These are phyloP conservation scores for Seladonia tumulorum DNA, from an alignment of 2,888 invertebrate genomes.

Conservation along the genomic window DNA sequence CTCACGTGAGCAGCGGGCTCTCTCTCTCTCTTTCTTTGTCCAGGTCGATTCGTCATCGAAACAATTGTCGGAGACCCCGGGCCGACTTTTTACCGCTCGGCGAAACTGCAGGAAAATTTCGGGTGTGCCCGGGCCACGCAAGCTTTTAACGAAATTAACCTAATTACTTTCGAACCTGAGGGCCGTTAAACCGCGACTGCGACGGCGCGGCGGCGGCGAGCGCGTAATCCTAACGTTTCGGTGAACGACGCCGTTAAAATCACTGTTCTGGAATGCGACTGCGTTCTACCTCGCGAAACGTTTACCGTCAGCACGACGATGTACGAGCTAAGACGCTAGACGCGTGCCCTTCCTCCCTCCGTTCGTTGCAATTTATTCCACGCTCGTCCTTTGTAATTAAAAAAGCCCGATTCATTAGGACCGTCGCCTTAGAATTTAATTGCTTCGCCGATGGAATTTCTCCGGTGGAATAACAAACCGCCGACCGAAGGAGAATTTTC, in stretches of 20 bases:
- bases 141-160: slow-evolving; percentile 69
- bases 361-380: slow-evolving; percentile 66
- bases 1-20: background rate
- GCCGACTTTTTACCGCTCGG: slow-evolving; percentile 49
- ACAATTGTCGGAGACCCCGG: slow-evolving; percentile 27
- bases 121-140: slow-evolving; percentile 42
- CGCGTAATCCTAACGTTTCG: slow-evolving; percentile 70
- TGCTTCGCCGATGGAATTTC: slow-evolving; percentile 69
- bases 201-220: slow-evolving; percentile 35
- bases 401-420: slow-evolving; percentile 69
- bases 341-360: background rate
- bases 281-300: slow-evolving; percentile 59
- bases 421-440: slow-evolving; percentile 70
- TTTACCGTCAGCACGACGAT: slow-evolving; percentile 48
- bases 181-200: slow-evolving; percentile 66
- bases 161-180: slow-evolving; percentile 72
- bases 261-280: slow-evolving; percentile 73
- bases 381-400: slow-evolving; percentile 67
- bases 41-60: background rate
- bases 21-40: background rate
- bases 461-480: slow-evolving; percentile 65
- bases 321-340: slow-evolving; percentile 43
- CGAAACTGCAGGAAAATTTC: slow-evolving; percentile 64
- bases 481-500: slow-evolving; percentile 62
- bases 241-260: slow-evolving; percentile 72